Conservation (phyloP, 2,113 vertebrate species). For the Pelodiscus sinensis region DNA sequence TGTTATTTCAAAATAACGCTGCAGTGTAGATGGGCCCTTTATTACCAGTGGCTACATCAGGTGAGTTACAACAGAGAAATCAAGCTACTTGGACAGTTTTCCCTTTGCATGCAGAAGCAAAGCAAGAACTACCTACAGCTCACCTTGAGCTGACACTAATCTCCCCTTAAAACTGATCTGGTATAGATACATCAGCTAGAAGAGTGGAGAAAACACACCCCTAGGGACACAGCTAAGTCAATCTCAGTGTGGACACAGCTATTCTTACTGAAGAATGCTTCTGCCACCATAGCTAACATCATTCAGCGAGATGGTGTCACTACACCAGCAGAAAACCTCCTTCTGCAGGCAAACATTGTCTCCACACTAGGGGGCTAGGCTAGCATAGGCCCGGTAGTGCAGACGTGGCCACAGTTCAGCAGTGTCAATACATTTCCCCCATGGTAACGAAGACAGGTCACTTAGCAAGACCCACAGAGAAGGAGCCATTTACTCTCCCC, state of each 20-base stretch:
- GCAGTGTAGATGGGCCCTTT: neutral
- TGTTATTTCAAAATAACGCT: too few relatives aligned
- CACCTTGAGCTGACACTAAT: neutral
- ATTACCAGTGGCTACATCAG: neutral
- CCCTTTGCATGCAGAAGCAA: fast-evolving
- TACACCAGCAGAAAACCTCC: neutral
- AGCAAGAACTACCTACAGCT: neutral
- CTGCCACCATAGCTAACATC: neutral
- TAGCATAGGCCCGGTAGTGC: too few relatives aligned
- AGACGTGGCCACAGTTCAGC: too few relatives aligned
- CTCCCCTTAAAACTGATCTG: neutral
- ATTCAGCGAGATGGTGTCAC: neutral
- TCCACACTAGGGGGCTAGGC: too few relatives aligned
- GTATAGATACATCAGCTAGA: neutral
- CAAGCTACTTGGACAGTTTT: neutral
- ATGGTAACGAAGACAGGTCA: neutral
- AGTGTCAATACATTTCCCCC: neutral
- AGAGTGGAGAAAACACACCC: neutral
- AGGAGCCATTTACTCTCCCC: neutral
- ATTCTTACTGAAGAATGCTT: neutral
- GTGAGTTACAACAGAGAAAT: neutral
- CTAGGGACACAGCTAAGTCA: neutral
- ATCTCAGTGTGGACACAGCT: neutral
- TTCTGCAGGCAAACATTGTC: too few relatives aligned
- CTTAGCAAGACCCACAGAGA: neutral